phyloP scores from a whole-genome alignment of 2,797 vertebrate genomes.

The Notolepis coatsorum region DNA sequence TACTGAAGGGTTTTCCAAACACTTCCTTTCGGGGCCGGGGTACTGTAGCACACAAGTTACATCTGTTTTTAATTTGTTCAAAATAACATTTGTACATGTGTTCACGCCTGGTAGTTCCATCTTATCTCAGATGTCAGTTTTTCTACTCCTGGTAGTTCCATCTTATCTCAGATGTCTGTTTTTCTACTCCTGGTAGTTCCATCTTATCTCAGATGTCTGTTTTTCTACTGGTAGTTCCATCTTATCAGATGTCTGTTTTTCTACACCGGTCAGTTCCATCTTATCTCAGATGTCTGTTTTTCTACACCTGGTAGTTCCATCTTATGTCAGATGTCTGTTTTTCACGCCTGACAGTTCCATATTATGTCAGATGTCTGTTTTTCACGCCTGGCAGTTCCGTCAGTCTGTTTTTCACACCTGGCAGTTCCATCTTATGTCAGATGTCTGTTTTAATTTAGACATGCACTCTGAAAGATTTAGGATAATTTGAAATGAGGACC shows the following conservation, averaged over 20 bases:
- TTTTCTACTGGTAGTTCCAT: not conserved
- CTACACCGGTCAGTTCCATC: not conserved
- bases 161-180: not conserved
- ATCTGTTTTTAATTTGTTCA: not conserved
- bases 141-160: not conserved
- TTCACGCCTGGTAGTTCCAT: not conserved
- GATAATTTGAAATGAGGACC: too few relatives aligned
- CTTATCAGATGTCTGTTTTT: not conserved
- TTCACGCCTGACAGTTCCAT: too few relatives aligned
- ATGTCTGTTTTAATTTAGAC: too few relatives aligned
- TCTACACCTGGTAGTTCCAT: not conserved
- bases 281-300: not conserved
- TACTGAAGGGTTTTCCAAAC: not conserved
- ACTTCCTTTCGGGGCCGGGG: not conserved
- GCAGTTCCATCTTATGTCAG: too few relatives aligned
- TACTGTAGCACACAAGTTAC: not conserved
- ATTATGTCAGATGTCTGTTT: too few relatives aligned
- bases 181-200: not conserved
- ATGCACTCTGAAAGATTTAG: too few relatives aligned
- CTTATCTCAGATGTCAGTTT: not conserved
- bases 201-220: not conserved
- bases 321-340: too few relatives aligned
- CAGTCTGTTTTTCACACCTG: too few relatives aligned
- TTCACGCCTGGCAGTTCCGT: too few relatives aligned
- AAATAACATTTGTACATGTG: constrained; percentile 6